Percentiles rank a stretch among this genome's conserved stretches.
Evolutionary conservation across 2,113 vertebrate genomes (phyloP).

Genomic region (Oreocharis arfaki): DNA sequence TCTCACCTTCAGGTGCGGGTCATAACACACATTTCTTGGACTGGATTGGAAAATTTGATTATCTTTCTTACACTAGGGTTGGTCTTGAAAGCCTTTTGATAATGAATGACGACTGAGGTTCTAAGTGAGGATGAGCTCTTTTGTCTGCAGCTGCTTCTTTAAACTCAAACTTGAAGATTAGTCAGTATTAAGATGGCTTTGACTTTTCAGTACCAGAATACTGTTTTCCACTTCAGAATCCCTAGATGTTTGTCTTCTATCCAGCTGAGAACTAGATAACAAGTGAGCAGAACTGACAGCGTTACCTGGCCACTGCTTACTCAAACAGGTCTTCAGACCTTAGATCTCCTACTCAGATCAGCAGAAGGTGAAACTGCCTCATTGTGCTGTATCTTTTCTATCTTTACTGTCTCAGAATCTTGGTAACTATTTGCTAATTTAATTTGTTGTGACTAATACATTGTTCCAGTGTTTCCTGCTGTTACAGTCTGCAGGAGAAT

Average conservation of each 20-base stretch:
- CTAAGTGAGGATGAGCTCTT: background rate
- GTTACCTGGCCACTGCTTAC: background rate
- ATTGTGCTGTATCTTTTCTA: background rate
- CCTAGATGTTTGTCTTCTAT: background rate
- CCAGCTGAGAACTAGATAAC: background rate
- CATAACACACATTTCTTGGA: background rate
- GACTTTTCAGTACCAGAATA: background rate
- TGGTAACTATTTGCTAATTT: conserved; percentile 32
- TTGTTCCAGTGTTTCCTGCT: conserved; percentile 30
- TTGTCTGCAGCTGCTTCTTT: background rate
- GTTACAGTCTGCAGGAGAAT: conserved; percentile 39
- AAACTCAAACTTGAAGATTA: background rate
- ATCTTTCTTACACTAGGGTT: background rate
- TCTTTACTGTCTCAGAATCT: background rate
- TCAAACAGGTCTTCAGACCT: background rate
- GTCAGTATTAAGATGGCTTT: background rate
- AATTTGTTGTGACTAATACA: conserved; percentile 65
- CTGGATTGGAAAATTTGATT: background rate
- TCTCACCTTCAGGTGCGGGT: accelerated
- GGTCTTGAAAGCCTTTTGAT: background rate
- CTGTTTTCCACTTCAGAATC: background rate
- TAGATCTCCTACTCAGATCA: background rate
- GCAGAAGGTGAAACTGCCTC: background rate
- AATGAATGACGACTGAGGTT: background rate
- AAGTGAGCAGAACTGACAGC: background rate